A percentile compares a stretch with the other conserved stretches of the same genome.
These are phyloP conservation scores for Drosophila lacicola DNA, from an alignment of 2,888 invertebrate species.

Conservation along the genomic window DNA sequence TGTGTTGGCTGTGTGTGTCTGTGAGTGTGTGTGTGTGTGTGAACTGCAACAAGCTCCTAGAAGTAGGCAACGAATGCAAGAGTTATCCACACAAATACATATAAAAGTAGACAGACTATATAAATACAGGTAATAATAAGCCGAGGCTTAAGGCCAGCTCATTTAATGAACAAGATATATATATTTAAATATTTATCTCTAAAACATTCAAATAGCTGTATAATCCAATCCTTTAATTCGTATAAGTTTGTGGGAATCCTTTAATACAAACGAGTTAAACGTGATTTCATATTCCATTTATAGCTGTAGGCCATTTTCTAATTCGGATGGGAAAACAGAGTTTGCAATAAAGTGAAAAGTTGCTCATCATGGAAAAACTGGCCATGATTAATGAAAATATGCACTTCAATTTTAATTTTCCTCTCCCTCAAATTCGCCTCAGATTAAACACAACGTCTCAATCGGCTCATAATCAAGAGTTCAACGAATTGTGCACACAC, in stretches of 20 bases:
- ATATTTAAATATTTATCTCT: not conserved
- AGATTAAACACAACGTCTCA: not conserved
- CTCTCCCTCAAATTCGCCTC: too few species aligned
- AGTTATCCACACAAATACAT: not conserved
- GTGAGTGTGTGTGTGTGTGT: constrained; percentile 6
- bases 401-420: too few species aligned
- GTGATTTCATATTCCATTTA: too few species aligned
- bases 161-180: not conserved
- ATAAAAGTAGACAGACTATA: not conserved
- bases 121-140: not conserved
- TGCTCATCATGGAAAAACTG: too few species aligned
- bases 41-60: constrained; percentile 24
- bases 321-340: too few species aligned
- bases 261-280: too few species aligned
- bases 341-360: too few species aligned
- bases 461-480: not conserved
- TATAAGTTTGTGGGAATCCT: too few species aligned
- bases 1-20: constrained; percentile 8
- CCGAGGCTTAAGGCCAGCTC: not conserved
- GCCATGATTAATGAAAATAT: too few species aligned
- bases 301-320: too few species aligned
- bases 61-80: constrained; percentile 30
- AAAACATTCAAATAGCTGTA: too few species aligned
- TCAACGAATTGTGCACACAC: not conserved
- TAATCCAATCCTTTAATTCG: too few species aligned